A percentile compares a stretch with the other conserved stretches of the same genome.
phyloP scores from a whole-genome alignment of 2,888 invertebrate species.

The Maniola hyperantus region DNA sequence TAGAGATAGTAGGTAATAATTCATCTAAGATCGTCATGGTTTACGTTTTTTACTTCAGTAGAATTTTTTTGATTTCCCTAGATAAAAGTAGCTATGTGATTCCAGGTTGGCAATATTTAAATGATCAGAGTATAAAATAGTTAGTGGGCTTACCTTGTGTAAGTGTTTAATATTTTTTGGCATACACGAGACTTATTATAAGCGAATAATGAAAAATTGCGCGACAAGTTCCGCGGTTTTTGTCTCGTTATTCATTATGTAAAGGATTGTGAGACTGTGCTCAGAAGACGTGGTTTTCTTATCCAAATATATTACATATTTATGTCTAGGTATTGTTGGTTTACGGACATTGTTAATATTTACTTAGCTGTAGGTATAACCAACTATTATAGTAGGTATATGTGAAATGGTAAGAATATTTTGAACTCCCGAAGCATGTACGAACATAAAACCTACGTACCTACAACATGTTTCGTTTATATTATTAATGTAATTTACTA shows the following conservation, averaged over 20 bases:
- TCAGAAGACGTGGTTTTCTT: conserved; percentile 25
- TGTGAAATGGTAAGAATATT: conserved; percentile 5
- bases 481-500: too few species aligned
- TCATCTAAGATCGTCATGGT: too few species aligned
- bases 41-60: too few species aligned
- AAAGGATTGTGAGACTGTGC: conserved; percentile 39
- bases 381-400: conserved; percentile 24
- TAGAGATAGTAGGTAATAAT: too few species aligned
- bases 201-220: conserved; percentile 44
- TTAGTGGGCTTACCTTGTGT: conserved; percentile 32
- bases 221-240: conserved; percentile 50
- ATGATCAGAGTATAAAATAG: conserved; percentile 10
- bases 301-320: neutral
- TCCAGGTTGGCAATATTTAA: neutral
- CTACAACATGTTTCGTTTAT: too few species aligned
- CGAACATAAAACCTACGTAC: too few species aligned
- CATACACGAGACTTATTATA: conserved; percentile 33
- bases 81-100: too few species aligned
- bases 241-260: conserved; percentile 44
- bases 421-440: neutral
- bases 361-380: neutral
- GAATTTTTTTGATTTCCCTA: too few species aligned
- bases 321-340: neutral
- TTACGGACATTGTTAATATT: conserved; percentile 9
- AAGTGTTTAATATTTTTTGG: conserved; percentile 46